Conservation (phyloP, 2,113 vertebrate genomes). For the Siniperca knerii region DNA sequence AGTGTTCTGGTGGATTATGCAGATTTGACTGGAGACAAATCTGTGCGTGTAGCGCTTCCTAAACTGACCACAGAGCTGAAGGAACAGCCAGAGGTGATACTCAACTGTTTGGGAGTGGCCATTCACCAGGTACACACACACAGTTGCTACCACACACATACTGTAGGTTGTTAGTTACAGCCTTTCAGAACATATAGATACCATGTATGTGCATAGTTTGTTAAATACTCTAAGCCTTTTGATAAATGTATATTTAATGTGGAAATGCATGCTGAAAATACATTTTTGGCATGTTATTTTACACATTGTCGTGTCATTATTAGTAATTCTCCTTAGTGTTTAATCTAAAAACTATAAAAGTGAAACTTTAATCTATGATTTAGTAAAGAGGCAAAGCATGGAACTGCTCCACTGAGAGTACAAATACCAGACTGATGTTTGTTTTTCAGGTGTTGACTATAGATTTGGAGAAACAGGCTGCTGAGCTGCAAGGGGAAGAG, state of each 20-base stretch:
- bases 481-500: slow-evolving; percentile 91
- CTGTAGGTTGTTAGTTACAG: neutral
- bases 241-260: neutral
- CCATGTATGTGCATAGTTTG: neutral
- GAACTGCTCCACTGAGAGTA: neutral
- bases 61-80: slow-evolving; percentile 86
- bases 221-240: neutral
- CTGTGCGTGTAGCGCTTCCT: slow-evolving; percentile 81
- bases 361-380: neutral
- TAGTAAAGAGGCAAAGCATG: neutral
- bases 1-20: slow-evolving; percentile 97
- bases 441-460: slow-evolving; percentile 89
- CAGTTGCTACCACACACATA: neutral
- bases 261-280: neutral
- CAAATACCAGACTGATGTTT: neutral
- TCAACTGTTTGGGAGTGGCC: slow-evolving; percentile 94
- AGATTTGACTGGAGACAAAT: slow-evolving; percentile 85
- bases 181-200: neutral
- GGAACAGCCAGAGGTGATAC: slow-evolving; percentile 91
- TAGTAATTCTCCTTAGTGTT: neutral
- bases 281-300: neutral
- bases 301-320: neutral
- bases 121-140: slow-evolving; percentile 91
- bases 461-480: slow-evolving; percentile 93
- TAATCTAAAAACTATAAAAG: neutral